Evolutionary conservation across 2,113 vertebrate genomes (phyloP).

Genomic region (Vanacampus margaritifer): DNA sequence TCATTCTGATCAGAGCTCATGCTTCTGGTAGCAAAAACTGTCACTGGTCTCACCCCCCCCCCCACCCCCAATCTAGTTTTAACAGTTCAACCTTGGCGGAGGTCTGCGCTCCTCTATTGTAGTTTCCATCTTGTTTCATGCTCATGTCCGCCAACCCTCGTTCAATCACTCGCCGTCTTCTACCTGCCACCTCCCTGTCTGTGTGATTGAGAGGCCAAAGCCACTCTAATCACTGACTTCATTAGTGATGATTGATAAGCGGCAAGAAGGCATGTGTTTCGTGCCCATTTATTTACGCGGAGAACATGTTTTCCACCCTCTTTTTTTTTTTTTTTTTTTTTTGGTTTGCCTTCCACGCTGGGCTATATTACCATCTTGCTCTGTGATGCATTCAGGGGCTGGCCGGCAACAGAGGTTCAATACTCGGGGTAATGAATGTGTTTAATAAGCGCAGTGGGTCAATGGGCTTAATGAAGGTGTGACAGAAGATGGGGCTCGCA

Average conservation of each 20-base stretch:
- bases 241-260: conserved; percentile 64
- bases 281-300: conserved; percentile 6
- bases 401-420: conserved; percentile 54
- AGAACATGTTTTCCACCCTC: not conserved
- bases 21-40: not conserved
- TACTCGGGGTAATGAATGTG: conserved; percentile 74
- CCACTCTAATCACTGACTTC: conserved; percentile 53
- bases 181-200: conserved; percentile 5
- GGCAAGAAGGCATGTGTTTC: conserved; percentile 26
- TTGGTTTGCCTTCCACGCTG: not conserved
- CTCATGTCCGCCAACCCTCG: conserved; percentile 11
- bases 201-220: conserved; percentile 46
- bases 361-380: not conserved
- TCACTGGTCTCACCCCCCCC: not conserved
- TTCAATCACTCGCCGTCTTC: conserved; percentile 1
- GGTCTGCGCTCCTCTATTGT: not conserved
- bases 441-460: conserved; percentile 74
- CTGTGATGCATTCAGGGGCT: conserved; percentile 45
- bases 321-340: conserved; percentile 4
- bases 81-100: not conserved
- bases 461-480: conserved; percentile 74
- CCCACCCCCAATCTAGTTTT: not conserved
- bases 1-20: not conserved
- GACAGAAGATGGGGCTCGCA: conserved; percentile 61
- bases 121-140: conserved; percentile 16